A percentile compares a stretch with the other conserved stretches of the same genome.
Evolutionary conservation across 2,797 vertebrate species (phyloP).

Genomic region (Florisuga fusca): DNA sequence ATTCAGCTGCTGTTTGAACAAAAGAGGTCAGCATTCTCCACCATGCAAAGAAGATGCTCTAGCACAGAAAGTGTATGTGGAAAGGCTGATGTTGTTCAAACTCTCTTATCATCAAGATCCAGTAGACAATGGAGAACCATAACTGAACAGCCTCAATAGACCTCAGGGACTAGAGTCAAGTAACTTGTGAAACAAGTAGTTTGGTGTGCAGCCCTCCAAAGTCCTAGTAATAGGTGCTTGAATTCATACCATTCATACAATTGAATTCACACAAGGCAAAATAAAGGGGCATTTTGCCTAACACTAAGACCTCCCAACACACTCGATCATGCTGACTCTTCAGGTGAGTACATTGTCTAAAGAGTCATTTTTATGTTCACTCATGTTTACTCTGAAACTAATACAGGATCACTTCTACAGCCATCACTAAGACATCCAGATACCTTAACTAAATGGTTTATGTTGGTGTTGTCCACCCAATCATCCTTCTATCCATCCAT

Average conservation of each 20-base stretch:
- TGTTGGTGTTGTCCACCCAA: too few species aligned
- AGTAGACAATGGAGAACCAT: not conserved
- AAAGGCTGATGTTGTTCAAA: not conserved
- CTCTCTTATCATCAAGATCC: not conserved
- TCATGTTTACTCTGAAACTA: not conserved
- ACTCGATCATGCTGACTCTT: not conserved
- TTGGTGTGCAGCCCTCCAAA: not conserved
- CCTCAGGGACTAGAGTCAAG: not conserved
- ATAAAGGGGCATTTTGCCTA: not conserved
- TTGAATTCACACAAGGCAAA: not conserved
- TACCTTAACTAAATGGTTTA: not conserved
- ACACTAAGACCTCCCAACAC: not conserved
- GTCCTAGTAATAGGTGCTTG: not conserved
- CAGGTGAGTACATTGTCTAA: not conserved
- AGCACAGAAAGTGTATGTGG: not conserved
- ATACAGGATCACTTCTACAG: not conserved
- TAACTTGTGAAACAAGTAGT: not conserved
- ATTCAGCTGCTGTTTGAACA: not conserved
- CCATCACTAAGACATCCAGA: not conserved
- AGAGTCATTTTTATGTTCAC: not conserved
- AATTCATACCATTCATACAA: not conserved
- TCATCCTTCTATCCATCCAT: too few species aligned
- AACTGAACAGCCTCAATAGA: not conserved
- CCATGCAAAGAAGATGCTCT: fast-evolving
- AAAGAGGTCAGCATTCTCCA: not conserved